A percentile compares a stretch with the other conserved stretches of the same genome.
phyloP scores from a whole-genome alignment of 2,888 invertebrate species.

The Frankliniella intonsa region DNA sequence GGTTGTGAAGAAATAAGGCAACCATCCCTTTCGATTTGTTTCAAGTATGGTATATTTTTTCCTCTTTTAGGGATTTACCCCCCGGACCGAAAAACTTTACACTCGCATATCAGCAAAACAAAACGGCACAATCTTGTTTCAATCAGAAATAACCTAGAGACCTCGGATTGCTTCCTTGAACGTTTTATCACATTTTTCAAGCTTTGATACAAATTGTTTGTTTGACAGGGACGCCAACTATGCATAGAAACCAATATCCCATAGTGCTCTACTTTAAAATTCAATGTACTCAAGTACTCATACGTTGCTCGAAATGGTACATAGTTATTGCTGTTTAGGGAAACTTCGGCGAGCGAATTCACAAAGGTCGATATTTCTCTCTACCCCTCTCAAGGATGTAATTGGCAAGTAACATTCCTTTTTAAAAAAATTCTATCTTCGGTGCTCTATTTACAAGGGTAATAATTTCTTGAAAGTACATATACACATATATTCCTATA shows the following conservation, averaged over 20 bases:
- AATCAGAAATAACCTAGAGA: conserved; percentile 11
- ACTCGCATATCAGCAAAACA: not conserved
- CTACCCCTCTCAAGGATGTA: not conserved
- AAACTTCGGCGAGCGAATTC: conserved; percentile 11
- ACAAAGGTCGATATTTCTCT: not conserved
- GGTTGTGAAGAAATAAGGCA: not conserved
- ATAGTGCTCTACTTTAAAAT: conserved; percentile 11
- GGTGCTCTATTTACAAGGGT: conserved; percentile 9
- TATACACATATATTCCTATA: not conserved
- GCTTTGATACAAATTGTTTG: conserved; percentile 13
- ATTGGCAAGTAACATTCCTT: not conserved
- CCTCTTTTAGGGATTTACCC: not conserved
- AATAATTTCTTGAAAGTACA: not conserved
- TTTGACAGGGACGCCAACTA: conserved; percentile 9
- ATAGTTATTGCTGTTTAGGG: not conserved
- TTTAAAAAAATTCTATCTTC: not conserved
- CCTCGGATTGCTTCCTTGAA: conserved; percentile 20
- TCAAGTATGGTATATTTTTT: conserved; percentile 21
- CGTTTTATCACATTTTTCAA: conserved; percentile 25
- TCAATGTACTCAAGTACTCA: not conserved
- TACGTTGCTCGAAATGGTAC: not conserved
- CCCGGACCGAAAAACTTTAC: not conserved
- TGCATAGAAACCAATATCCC: conserved; percentile 1
- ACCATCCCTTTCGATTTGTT: not conserved
- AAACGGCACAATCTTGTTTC: conserved; percentile 8